These are phyloP conservation scores for Orbicella faveolata DNA, from an alignment of 64 coral and sea anemone species.

Conservation along the genomic window DNA sequence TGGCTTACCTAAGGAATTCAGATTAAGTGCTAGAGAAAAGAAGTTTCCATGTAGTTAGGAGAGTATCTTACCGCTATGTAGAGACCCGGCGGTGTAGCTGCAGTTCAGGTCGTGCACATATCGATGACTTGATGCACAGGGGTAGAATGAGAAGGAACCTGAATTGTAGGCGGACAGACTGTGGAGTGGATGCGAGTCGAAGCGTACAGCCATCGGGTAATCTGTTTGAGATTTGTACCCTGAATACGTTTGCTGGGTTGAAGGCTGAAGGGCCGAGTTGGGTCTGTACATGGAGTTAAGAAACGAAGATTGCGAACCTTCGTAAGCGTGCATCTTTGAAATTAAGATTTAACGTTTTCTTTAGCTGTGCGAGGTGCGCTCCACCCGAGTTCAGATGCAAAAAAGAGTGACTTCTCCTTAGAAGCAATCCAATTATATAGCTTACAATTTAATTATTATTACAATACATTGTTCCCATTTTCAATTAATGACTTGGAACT, in stretches of 20 bases:
- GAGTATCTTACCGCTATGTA: conserved; percentile 75
- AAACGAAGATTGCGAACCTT: conserved; percentile 71
- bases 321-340: conserved; percentile 86
- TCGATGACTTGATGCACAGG: conserved; percentile 83
- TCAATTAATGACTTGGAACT: conserved; percentile 91
- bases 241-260: conserved; percentile 66
- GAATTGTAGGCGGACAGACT: conserved; percentile 75
- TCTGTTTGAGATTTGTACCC: conserved; percentile 80
- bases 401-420: conserved; percentile 45
- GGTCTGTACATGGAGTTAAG: conserved; percentile 89
- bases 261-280: conserved; percentile 58
- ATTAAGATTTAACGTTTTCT: not conserved
- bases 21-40: conserved; percentile 15
- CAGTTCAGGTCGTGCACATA: conserved; percentile 93
- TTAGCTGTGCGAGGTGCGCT: conserved; percentile 8
- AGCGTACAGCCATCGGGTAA: conserved; percentile 84
- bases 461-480: conserved; percentile 92
- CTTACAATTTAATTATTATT: conserved; percentile 92
- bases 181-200: conserved; percentile 87
- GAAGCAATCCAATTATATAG: conserved; percentile 87
- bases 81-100: conserved; percentile 64
- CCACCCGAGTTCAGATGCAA: conserved; percentile 7
- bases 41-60: not conserved
- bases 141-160: conserved; percentile 82
- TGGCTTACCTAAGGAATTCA: conserved; percentile 45